These are phyloP conservation scores for Drosophila paracracens DNA, from an alignment of 2,888 invertebrate species.

Conservation along the genomic window DNA sequence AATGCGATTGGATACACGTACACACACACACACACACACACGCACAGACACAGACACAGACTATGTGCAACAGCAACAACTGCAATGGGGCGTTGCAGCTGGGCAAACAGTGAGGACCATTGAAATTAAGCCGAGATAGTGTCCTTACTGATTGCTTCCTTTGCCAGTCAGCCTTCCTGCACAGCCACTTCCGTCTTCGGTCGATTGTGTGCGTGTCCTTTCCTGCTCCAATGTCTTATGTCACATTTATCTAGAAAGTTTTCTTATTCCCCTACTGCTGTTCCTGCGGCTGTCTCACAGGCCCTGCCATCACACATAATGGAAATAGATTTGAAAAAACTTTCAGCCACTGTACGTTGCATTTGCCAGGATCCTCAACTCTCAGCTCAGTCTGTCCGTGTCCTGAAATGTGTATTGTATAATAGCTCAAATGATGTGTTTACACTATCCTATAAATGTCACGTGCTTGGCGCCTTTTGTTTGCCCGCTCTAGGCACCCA, in stretches of 20 bases:
- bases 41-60: not conserved
- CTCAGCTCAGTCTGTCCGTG: not conserved
- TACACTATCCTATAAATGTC: constrained; percentile 81
- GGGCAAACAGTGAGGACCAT: constrained; percentile 62
- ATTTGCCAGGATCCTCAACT: constrained; percentile 5
- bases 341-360: constrained; percentile 59
- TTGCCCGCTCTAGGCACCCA: constrained; percentile 59
- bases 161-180: constrained; percentile 58
- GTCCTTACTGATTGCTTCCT: constrained; percentile 83
- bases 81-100: constrained; percentile 17
- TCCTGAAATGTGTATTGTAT: constrained; percentile 59
- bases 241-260: constrained; percentile 82
- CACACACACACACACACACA: not conserved
- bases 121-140: constrained; percentile 75
- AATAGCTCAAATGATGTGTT: constrained; percentile 81
- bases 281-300: not conserved
- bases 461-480: constrained; percentile 76
- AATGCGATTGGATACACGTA: constrained; percentile 6
- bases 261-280: constrained; percentile 55
- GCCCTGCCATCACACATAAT: constrained; percentile 64
- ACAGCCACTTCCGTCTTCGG: constrained; percentile 67
- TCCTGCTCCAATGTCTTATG: constrained; percentile 78
- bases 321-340: constrained; percentile 71
- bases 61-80: constrained; percentile 1
- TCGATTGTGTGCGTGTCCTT: constrained; percentile 60